Percentiles rank a stretch among this genome's conserved stretches.
These are phyloP conservation scores for Dolichopus griseipennis DNA, from an alignment of 2,888 invertebrate species.

Conservation along the genomic window DNA sequence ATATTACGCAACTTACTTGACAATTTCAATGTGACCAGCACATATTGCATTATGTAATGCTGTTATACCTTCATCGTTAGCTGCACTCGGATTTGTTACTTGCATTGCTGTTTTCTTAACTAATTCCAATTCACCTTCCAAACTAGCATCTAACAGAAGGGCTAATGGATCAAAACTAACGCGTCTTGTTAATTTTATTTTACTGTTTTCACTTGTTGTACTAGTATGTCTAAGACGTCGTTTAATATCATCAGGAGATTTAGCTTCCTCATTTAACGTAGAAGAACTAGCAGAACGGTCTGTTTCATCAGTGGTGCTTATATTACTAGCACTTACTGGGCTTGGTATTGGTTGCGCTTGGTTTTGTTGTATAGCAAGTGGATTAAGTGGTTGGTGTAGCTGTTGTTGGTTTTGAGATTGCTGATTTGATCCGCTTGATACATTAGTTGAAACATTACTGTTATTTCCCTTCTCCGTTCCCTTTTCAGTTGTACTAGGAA, in stretches of 20 bases:
- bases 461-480: conserved; percentile 35
- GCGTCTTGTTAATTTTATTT: conserved; percentile 65
- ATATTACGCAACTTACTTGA: conserved; percentile 53
- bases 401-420: conserved; percentile 21
- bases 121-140: conserved; percentile 95
- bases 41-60: conserved; percentile 99
- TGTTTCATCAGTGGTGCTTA: conserved; percentile 36
- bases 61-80: conserved; percentile 99
- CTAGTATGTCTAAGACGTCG: conserved; percentile 55
- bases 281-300: conserved; percentile 29
- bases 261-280: conserved; percentile 27
- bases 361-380: conserved; percentile 19
- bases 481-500: conserved; percentile 60
- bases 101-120: conserved; percentile 92
- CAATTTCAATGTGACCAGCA: conserved; percentile 97
- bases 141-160: conserved; percentile 87
- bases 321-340: conserved; percentile 37
- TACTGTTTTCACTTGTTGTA: conserved; percentile 49
- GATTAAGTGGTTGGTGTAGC: conserved; percentile 23
- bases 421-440: conserved; percentile 25
- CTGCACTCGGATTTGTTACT: conserved; percentile 90
- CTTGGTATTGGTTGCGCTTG: conserved; percentile 29
- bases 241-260: conserved; percentile 44
- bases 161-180: conserved; percentile 98
- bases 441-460: not conserved